Evolutionary conservation across 2,113 vertebrate genomes (phyloP), one percentile per base, ranked within the genome.

Genomic region (Lepus timidus): DNA sequence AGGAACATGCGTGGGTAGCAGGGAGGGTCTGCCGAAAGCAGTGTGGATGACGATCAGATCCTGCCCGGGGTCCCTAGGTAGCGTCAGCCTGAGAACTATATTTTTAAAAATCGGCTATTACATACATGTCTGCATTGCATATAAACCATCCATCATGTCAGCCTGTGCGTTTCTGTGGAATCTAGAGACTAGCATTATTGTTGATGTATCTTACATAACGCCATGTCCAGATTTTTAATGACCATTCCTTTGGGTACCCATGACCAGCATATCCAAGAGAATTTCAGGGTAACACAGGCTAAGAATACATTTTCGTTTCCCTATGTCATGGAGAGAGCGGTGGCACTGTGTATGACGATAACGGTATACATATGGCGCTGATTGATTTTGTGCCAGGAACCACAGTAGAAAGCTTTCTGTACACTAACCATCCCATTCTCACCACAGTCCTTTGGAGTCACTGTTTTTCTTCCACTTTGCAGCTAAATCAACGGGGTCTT

Each of bases 21-120:
- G 39, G 36, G 29, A 25, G 49, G 39, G n/a, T 23, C 39, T 4
- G 49, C 31, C 65, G 25, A 93, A 91, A 90, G 49, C 36, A 55
- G 27, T 1, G 1, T 0, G n/a, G 10, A n/a, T 9, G 0, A 27
- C 31, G 4, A 7, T 55, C 36, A 0, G 1, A 7, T 29, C 62
- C 22, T 4, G n/a, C 10, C 23, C 3, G 0, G 27, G 27, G 22
- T 55, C 87, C n/a, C 70, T 33, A 68, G 4, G 58, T 3, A 73
- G 51, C 25, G 70, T 62, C 64, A 49, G 58, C 58, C 78, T 19
- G 23, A 29, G 68, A 20, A 51, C 3, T 22, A 0, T 10, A 0
- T 67, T 7, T 49, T 27, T 17, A 4, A 3, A 39, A 39, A 49
- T 9, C 27, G 68, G 16, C 22, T 6, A 11, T 64, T 62, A 11